Percentiles rank a stretch among this genome's conserved stretches.
phyloP scores from a whole-genome alignment of 2,797 vertebrate species.

The Myotis pilosus region DNA sequence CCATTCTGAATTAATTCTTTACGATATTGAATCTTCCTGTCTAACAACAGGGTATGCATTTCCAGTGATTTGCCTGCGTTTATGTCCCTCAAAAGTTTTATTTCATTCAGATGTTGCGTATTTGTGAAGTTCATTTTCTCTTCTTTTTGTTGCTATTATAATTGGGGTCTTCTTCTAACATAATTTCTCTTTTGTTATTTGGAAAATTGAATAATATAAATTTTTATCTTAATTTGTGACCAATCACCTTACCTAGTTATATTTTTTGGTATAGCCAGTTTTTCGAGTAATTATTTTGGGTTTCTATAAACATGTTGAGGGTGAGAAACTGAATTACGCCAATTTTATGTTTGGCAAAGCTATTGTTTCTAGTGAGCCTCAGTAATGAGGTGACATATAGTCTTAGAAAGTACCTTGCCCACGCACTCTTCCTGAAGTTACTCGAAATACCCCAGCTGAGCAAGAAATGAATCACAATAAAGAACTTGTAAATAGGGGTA shows the following conservation, averaged over 20 bases:
- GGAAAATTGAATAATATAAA: neutral
- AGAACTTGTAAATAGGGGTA: neutral
- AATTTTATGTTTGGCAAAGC: neutral
- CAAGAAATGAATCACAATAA: constrained; percentile 23
- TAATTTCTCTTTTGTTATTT: neutral
- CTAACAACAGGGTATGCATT: neutral
- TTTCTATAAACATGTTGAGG: neutral
- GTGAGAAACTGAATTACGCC: neutral
- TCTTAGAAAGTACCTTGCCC: constrained; percentile 23
- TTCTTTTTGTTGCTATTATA: neutral
- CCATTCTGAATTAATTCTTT: constrained; percentile 1
- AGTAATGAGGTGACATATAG: neutral
- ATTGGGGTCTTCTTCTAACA: neutral
- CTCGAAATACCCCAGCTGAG: constrained; percentile 17
- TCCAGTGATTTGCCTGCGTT: neutral
- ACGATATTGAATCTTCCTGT: neutral
- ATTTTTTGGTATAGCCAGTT: neutral
- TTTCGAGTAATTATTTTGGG: neutral
- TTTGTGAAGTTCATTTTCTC: neutral
- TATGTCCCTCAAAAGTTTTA: neutral
- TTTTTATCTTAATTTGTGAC: constrained; percentile 1
- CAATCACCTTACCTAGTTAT: neutral
- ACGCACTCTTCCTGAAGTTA: neutral
- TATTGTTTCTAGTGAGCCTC: neutral
- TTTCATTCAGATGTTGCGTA: neutral